Evolutionary conservation across 2,888 invertebrate genomes (phyloP), one percentile per base, ranked within the genome.

Genomic region (Drosophila macrospina): DNA sequence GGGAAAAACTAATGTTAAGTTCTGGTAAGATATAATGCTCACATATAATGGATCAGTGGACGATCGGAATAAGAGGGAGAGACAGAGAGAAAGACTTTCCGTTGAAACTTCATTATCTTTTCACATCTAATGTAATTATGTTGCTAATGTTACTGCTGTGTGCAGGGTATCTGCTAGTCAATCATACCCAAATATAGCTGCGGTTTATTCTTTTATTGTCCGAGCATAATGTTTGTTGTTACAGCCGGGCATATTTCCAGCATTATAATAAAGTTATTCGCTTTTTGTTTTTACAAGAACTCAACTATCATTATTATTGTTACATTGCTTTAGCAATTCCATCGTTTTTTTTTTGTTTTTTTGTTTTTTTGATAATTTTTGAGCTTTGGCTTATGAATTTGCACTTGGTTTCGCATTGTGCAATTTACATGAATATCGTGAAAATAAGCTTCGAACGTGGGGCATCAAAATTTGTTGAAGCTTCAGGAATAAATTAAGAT

Each of bases 271-370:
- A 26, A 71, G 59, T 48, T 55, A 55, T 36, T 47, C 66, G 37
- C 32, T 51, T 55, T 42, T 64, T 72, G 48, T 72, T 63, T 67
- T 60, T 42, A 45, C 34, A 28, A 44, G 34, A 70, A 55, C 48
- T 39, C 44, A 47, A 60, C 66, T 67, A 74, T 69, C 62, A 74
- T 74, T 69, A 64, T 61, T 61, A 47, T 74, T 74, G 66, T 66
- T 54, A 45, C 56, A 70, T 60, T 64, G 57, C 66, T 48, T 64
- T 60, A 34, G 42, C 59, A 70, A 61, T 60, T 42, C 28, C 24
- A 36, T 37, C 56, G 16, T 26, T 10, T 54, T 47, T 52, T 67
- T 30, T 37, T 13, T 13, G 13, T 15, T 45, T 28, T 7, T 24
- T 16, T 16, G 13, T 24, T 51, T 41, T 45, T 42, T 11, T 16